Conservation (phyloP, 2,797 vertebrate species). For the Xyrichtys novacula region DNA sequence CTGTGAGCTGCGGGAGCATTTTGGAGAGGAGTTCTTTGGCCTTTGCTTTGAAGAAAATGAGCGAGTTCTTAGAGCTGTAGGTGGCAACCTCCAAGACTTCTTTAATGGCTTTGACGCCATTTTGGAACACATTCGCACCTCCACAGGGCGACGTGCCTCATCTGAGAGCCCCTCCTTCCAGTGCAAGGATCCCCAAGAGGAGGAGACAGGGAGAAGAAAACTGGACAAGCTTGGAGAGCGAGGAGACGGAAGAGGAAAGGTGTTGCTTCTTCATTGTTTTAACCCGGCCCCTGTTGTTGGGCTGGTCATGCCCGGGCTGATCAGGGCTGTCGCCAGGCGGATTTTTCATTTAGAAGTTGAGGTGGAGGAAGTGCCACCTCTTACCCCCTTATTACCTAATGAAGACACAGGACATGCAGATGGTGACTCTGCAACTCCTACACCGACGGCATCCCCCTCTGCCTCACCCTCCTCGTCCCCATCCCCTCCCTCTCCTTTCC, state of each 20-base stretch:
- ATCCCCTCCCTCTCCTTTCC: conserved; percentile 76
- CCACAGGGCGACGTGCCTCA: conserved; percentile 92
- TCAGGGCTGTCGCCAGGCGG: conserved; percentile 93
- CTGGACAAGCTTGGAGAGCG: conserved; percentile 49
- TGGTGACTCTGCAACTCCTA: conserved; percentile 74
- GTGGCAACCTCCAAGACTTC: conserved; percentile 97
- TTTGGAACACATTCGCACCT: conserved; percentile 97
- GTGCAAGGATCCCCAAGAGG: conserved; percentile 93
- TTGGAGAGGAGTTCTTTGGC: conserved; percentile 96
- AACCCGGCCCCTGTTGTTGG: conserved; percentile 94
- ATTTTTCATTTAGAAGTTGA: conserved; percentile 92
- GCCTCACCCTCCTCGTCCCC: conserved; percentile 86
- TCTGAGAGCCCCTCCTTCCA: conserved; percentile 97
- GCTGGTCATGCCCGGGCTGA: conserved; percentile 95
- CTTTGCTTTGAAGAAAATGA: conserved; percentile 98
- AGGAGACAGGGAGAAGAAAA: conserved; percentile 77
- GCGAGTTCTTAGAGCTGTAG: conserved; percentile 94
- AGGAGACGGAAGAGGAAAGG: conserved; percentile 53
- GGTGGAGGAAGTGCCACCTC: conserved; percentile 91
- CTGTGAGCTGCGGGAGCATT: conserved; percentile 93
- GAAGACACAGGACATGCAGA: conserved; percentile 82
- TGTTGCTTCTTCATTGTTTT: conserved; percentile 93
- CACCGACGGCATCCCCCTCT: conserved; percentile 72
- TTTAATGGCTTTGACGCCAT: conserved; percentile 99
- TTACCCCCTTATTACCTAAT: conserved; percentile 83